Evolutionary conservation across 2,797 vertebrate species (phyloP).

Genomic region (Antrozous pallidus): DNA sequence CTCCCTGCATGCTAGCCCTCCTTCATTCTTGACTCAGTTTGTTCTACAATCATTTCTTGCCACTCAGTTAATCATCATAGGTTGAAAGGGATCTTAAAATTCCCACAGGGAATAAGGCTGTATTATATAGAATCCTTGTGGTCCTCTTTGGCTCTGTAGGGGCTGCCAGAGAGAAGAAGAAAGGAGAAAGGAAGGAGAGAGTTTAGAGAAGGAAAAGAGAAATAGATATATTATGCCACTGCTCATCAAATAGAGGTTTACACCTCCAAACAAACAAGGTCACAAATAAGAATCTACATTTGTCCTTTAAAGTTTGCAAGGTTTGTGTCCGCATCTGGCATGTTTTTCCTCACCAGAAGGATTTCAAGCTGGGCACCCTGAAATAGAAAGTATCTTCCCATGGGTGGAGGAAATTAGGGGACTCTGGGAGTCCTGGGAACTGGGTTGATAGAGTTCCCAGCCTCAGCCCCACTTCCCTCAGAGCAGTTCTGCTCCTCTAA

Average conservation of each 20-base stretch:
- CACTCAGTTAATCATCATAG: conserved; percentile 23
- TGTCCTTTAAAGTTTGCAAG: background rate
- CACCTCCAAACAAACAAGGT: conserved; percentile 22
- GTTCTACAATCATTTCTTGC: conserved; percentile 17
- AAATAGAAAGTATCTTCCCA: background rate
- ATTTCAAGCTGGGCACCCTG: background rate
- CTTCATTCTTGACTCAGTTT: conserved; percentile 6
- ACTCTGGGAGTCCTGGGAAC: background rate
- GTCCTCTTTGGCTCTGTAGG: background rate
- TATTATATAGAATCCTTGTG: background rate
- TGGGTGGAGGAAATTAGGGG: background rate
- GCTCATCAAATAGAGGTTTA: background rate
- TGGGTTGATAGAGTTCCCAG: background rate
- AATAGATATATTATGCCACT: background rate
- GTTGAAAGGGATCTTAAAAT: conserved; percentile 2
- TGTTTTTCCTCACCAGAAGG: conserved; percentile 34
- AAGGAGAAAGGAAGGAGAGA: background rate
- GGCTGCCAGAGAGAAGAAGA: background rate
- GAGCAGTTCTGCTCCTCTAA: background rate
- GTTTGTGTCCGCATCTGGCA: background rate
- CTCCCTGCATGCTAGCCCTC: background rate
- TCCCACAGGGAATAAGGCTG: background rate
- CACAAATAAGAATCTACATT: background rate
- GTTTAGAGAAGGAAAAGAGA: background rate
- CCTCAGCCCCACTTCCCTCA: background rate